phyloP scores from a whole-genome alignment of 2,113 vertebrate species.

The Microcebus murinus region DNA sequence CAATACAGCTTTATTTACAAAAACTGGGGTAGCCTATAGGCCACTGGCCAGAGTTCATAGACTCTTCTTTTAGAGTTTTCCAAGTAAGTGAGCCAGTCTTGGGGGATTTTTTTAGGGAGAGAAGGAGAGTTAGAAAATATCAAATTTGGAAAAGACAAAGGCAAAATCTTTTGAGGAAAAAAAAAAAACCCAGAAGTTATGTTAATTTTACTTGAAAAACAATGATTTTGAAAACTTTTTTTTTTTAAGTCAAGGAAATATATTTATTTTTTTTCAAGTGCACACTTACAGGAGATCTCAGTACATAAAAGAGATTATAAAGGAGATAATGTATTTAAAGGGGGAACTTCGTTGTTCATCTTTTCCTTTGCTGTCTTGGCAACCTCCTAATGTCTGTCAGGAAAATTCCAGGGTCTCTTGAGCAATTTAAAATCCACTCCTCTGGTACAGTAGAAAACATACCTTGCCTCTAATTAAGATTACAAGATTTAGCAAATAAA shows the following conservation, averaged over 20 bases:
- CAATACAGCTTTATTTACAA: background rate
- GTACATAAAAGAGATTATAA: background rate
- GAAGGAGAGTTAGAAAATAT: background rate
- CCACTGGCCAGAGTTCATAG: background rate
- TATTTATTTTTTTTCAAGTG: background rate
- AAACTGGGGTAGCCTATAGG: background rate
- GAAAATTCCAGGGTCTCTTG: background rate
- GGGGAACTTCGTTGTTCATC: background rate
- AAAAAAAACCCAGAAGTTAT: background rate
- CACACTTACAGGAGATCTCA: background rate
- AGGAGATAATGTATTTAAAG: background rate
- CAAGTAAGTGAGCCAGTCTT: background rate
- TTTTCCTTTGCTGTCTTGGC: background rate
- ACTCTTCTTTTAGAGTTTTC: background rate
- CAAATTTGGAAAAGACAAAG: background rate
- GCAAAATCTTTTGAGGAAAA: background rate
- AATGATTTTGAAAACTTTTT: background rate
- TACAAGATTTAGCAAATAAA: background rate
- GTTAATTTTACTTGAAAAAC: background rate
- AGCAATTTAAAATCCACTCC: background rate
- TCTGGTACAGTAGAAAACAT: background rate
- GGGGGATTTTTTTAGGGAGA: background rate
- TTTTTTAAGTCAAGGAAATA: background rate
- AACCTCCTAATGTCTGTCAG: background rate
- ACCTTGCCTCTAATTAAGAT: background rate